Evolutionary conservation across 2,113 vertebrate species (phyloP).

Genomic region (Podarcis raffonei): DNA sequence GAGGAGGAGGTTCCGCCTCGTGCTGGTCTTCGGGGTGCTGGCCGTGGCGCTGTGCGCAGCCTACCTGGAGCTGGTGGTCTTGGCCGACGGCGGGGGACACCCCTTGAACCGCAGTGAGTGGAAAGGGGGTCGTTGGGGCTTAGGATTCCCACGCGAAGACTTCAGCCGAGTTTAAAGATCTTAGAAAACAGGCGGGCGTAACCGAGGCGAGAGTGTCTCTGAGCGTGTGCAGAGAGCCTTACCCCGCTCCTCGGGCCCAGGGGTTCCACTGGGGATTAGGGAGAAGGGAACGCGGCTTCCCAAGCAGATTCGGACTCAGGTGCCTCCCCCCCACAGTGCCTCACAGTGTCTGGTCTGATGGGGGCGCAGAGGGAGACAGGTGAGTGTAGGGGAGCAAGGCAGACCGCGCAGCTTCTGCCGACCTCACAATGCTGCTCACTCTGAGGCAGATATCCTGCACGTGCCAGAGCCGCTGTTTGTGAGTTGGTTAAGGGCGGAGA

Average conservation of each 20-base stretch:
- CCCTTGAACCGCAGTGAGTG: slow-evolving; percentile 72
- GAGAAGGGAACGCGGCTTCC: background rate
- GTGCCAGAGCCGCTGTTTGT: background rate
- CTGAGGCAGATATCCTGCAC: background rate
- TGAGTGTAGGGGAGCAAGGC: background rate
- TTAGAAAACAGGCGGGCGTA: background rate
- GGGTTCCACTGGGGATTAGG: background rate
- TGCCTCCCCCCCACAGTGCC: too few species aligned
- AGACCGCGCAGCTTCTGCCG: background rate
- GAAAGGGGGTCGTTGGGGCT: too few species aligned
- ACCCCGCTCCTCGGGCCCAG: background rate
- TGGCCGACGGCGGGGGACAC: slow-evolving; percentile 49
- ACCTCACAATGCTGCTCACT: background rate
- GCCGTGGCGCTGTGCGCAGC: slow-evolving; percentile 72
- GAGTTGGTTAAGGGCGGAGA: background rate
- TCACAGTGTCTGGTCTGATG: background rate
- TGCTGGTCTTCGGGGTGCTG: slow-evolving; percentile 63
- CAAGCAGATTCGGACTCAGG: too few species aligned
- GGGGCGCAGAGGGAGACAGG: background rate
- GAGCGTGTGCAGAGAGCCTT: background rate
- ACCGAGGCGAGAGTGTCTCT: too few species aligned
- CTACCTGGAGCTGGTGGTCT: slow-evolving; percentile 74
- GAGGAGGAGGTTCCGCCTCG: slow-evolving; percentile 70
- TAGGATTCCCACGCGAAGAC: too few species aligned
- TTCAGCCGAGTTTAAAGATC: rapidly evolving